phyloP scores from a whole-genome alignment of 2,113 vertebrate species.

The Pollachius pollachius region DNA sequence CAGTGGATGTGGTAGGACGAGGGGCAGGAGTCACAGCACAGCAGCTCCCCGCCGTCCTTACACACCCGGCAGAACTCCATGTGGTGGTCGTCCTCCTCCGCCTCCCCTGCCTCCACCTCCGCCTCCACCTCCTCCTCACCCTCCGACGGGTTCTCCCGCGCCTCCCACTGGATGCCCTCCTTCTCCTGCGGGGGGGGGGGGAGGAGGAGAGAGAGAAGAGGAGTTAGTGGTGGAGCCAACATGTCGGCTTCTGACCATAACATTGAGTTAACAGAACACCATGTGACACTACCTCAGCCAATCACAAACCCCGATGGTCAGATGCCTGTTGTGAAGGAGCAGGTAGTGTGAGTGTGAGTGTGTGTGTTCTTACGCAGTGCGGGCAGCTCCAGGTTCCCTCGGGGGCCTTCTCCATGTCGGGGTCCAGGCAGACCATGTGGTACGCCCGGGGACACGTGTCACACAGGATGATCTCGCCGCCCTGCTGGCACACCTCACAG shows the following conservation, averaged over 20 bases:
- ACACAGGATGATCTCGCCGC: slow-evolving; percentile 97
- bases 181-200: slow-evolving; percentile 81
- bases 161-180: slow-evolving; percentile 98
- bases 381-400: slow-evolving; percentile 99
- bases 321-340: too few species aligned
- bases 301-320: too few species aligned
- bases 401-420: slow-evolving; percentile 98
- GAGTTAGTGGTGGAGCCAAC: too few species aligned
- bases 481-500: slow-evolving; percentile 98
- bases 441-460: slow-evolving; percentile 97
- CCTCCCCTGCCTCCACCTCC: slow-evolving; percentile 78
- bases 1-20: slow-evolving; percentile 99
- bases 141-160: slow-evolving; percentile 87
- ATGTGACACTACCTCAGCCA: too few species aligned
- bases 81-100: slow-evolving; percentile 95
- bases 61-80: slow-evolving; percentile 99
- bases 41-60: slow-evolving; percentile 94
- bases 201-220: neutral
- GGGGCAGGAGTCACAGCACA: slow-evolving; percentile 96
- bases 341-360: neutral
- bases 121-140: slow-evolving; percentile 91
- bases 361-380: slow-evolving; percentile 85
- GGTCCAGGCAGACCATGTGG: slow-evolving; percentile 98
- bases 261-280: too few species aligned
- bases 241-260: too few species aligned